Percentiles rank a stretch among this genome's conserved stretches.
Conservation (phyloP, 2,797 vertebrate species). For the Epinephelus malabaricus region DNA sequence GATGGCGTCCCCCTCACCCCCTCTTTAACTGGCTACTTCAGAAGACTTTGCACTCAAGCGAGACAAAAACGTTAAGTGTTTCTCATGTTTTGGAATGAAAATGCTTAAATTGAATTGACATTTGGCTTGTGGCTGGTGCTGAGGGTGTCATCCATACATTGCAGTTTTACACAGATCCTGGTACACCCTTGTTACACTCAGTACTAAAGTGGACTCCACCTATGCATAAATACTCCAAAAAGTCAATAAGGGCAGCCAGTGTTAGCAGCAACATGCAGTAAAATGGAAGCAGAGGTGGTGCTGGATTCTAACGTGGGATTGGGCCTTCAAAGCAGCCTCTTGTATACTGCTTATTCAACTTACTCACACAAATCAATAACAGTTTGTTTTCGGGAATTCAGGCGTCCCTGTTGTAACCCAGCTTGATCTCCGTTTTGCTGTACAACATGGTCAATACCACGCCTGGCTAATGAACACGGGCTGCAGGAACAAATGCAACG, state of each 20-base stretch:
- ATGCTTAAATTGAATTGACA: background rate
- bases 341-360: conserved; percentile 66
- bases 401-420: conserved; percentile 60
- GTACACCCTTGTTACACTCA: conserved; percentile 8
- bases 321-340: conserved; percentile 54
- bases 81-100: too few species aligned
- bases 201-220: conserved; percentile 33
- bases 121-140: background rate
- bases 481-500: conserved; percentile 53
- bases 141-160: conserved; percentile 23
- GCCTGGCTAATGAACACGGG: conserved; percentile 61
- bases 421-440: conserved; percentile 73
- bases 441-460: conserved; percentile 74
- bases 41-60: too few species aligned
- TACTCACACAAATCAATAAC: conserved; percentile 74
- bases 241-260: conserved; percentile 43
- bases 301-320: conserved; percentile 44
- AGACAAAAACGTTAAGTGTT: too few species aligned
- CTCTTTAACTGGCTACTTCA: too few species aligned
- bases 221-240: conserved; percentile 42
- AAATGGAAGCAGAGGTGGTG: conserved; percentile 48
- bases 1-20: too few species aligned
- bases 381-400: conserved; percentile 77
- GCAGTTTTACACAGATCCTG: conserved; percentile 14
- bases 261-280: conserved; percentile 50